phyloP scores from a whole-genome alignment of 2,888 invertebrate species.

The Cephus runcator region DNA sequence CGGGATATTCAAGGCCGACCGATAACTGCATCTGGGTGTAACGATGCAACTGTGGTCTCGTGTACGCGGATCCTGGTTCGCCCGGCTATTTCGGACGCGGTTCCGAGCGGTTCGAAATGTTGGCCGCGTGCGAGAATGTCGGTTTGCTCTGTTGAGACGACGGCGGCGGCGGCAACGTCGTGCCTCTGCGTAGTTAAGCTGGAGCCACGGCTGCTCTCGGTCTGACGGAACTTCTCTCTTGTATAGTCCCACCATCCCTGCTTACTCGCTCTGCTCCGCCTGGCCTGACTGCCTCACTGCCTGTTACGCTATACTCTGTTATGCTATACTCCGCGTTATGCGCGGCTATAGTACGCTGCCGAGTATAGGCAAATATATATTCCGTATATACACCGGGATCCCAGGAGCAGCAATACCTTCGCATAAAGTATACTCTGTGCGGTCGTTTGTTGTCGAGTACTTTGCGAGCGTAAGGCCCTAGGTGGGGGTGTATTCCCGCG shows the following conservation, averaged over 20 bases:
- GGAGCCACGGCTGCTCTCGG: conserved; percentile 32
- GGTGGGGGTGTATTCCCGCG: neutral
- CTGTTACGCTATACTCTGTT: neutral
- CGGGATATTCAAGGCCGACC: neutral
- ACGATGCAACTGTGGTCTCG: neutral
- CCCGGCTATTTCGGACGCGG: conserved; percentile 3
- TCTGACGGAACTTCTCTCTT: conserved; percentile 7
- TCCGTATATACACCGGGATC: neutral
- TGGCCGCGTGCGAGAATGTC: conserved; percentile 21
- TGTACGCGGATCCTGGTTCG: neutral
- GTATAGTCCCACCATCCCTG: neutral
- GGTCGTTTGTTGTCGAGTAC: conserved; percentile 4
- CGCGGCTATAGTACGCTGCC: neutral
- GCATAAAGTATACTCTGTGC: neutral
- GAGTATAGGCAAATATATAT: neutral
- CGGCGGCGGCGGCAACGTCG: conserved; percentile 12
- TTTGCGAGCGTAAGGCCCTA: neutral
- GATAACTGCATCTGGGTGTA: neutral
- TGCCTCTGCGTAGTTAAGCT: conserved; percentile 27
- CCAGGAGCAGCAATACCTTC: neutral
- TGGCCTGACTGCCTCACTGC: neutral
- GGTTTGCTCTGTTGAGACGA: neutral
- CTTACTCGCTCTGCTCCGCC: conserved; percentile 5
- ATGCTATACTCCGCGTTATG: neutral
- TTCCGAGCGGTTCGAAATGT: neutral